Evolutionary conservation across 2,113 vertebrate genomes (phyloP).

Genomic region (Sarotherodon lohbergeri): DNA sequence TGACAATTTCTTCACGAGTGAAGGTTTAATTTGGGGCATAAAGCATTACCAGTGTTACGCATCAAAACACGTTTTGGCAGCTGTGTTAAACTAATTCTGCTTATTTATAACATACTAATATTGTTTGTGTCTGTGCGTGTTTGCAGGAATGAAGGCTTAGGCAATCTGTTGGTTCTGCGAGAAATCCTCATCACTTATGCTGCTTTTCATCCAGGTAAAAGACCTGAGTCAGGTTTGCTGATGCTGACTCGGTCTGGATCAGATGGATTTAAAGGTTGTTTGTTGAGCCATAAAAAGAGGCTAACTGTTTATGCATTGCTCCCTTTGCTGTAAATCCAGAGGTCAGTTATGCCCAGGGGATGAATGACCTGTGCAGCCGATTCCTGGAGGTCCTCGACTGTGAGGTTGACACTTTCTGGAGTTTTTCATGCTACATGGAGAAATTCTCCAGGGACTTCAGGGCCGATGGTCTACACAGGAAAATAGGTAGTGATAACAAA

Average conservation of each 20-base stretch:
- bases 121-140: slow-evolving; percentile 15
- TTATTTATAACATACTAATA: background rate
- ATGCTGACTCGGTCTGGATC: background rate
- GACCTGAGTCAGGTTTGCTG: background rate
- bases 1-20: background rate
- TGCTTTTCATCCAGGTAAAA: slow-evolving; percentile 79
- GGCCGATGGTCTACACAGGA: slow-evolving; percentile 73
- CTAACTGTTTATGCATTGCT: background rate
- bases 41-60: background rate
- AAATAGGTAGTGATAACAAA: slow-evolving; percentile 64
- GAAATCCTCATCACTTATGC: slow-evolving; percentile 81
- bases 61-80: background rate
- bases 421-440: slow-evolving; percentile 78
- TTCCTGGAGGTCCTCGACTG: slow-evolving; percentile 78
- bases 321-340: slow-evolving; percentile 47
- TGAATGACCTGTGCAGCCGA: slow-evolving; percentile 80
- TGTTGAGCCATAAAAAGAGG: background rate
- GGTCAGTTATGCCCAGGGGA: slow-evolving; percentile 79
- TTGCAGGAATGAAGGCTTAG: slow-evolving; percentile 71
- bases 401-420: slow-evolving; percentile 79
- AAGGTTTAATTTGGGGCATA: background rate
- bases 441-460: slow-evolving; percentile 75
- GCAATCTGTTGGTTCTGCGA: slow-evolving; percentile 76
- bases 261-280: background rate
- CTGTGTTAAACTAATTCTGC: background rate